Evolutionary conservation across 2,797 vertebrate genomes (phyloP), one percentile per base, ranked within the genome.

Genomic region (Pangasius mekongensis): DNA sequence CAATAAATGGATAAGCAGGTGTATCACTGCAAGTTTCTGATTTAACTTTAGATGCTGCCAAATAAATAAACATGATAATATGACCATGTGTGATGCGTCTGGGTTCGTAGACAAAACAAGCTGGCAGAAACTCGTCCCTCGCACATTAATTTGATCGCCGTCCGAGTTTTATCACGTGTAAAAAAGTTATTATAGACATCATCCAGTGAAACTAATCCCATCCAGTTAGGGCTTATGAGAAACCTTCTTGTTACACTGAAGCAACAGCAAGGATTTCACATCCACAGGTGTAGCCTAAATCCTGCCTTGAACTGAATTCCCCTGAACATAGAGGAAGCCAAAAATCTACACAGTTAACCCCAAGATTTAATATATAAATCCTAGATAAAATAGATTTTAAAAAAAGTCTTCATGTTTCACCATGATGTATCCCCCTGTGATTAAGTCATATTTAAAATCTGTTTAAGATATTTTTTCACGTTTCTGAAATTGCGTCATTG

Each of bases 171-270:
- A 83, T 64, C 81, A 82, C 3, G 11, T 33, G 78, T 22, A 82
- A 60, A 62, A 62, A 82, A 82, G 22, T 82, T 82, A 60, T 83
- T 83, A 83, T 24, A 64, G 58, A 83, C 58, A 4, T 62, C 80
- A 47, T 18, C 13, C 80, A 43, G 36, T 83, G 80, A 64, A 62
- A 83, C 58, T 62, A 83, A 62, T 83, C 36, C 36, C 5, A 43
- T 83, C 13, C 24, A 83, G 60, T 43, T n/a, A 82, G 36, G 20
- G 10, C 39, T 82, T 82, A 60, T 62, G 22, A 62, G 56, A 82
- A 82, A 62, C 22, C 56, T 36, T 80, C 52, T 82, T 27, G 56
- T 82, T 82, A 82, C 11, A 82, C 11, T 27, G 33, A 82, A 60
- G 33, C 33, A 82, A 82, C 39, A 39, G 78, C 33, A 80, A 60